Conservation (phyloP, 2,888 invertebrate genomes). For the Chalcis sispes region DNA sequence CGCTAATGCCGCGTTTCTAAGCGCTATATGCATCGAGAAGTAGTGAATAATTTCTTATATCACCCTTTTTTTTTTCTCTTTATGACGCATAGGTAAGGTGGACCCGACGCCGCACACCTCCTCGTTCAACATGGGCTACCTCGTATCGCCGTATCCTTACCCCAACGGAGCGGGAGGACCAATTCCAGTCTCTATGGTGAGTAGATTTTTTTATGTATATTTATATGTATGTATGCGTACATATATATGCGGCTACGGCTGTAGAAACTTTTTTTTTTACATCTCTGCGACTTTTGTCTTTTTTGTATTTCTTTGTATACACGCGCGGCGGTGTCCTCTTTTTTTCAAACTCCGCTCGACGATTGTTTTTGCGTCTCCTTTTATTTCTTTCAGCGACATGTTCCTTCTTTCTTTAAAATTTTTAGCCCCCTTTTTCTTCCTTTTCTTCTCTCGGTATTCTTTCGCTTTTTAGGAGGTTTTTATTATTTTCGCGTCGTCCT, state of each 20-base stretch:
- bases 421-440: not conserved
- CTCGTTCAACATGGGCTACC: slow-evolving; percentile 94
- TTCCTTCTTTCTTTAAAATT: too few species aligned
- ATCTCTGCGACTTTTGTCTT: not conserved
- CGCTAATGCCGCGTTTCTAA: too few species aligned
- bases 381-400: too few species aligned
- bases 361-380: too few species aligned
- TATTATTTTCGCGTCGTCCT: not conserved
- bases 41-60: slow-evolving; percentile 50
- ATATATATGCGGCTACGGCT: too few species aligned
- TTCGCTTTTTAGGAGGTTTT: not conserved
- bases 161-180: slow-evolving; percentile 91
- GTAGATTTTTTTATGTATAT: slow-evolving; percentile 73
- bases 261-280: not conserved
- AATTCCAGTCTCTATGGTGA: slow-evolving; percentile 93
- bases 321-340: too few species aligned
- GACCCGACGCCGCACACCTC: slow-evolving; percentile 88
- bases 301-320: not conserved
- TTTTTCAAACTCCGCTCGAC: too few species aligned
- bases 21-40: too few species aligned
- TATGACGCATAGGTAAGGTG: slow-evolving; percentile 83
- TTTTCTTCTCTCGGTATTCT: not conserved
- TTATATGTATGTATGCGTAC: not conserved
- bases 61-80: too few species aligned
- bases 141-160: slow-evolving; percentile 93